These are phyloP conservation scores for Emmelina monodactyla DNA, from an alignment of 2,888 invertebrate species.

Conservation along the genomic window DNA sequence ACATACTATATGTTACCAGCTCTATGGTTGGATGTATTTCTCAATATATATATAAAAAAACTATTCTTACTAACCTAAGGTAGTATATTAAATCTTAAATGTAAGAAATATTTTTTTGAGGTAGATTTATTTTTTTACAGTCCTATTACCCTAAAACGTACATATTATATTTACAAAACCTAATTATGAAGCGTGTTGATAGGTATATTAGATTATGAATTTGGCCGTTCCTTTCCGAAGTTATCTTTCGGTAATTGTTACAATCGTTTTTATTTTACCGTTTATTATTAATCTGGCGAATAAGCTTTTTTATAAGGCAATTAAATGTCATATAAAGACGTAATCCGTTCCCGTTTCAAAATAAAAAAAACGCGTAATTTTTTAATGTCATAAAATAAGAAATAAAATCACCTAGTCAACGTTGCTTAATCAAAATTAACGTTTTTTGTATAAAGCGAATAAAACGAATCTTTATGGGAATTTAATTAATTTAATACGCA, in stretches of 20 bases:
- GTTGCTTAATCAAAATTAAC: conserved; percentile 3
- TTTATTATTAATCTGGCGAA: too few species aligned
- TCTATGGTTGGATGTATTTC: conserved; percentile 32
- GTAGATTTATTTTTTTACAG: conserved; percentile 65
- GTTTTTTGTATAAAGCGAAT: neutral
- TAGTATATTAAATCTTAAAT: conserved; percentile 53
- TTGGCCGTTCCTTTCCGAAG: too few species aligned
- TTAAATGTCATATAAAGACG: too few species aligned
- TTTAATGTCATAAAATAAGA: neutral
- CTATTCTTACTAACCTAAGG: conserved; percentile 57
- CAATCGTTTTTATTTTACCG: too few species aligned
- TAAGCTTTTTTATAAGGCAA: too few species aligned
- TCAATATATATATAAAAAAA: conserved; percentile 43
- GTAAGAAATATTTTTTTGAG: conserved; percentile 62
- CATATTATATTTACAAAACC: conserved; percentile 59
- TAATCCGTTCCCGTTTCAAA: conserved; percentile 5
- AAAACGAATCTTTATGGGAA: too few species aligned
- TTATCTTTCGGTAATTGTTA: too few species aligned
- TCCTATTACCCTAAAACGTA: conserved; percentile 58
- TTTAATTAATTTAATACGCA: too few species aligned
- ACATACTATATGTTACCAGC: conserved; percentile 26
- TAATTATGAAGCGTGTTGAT: conserved; percentile 49
- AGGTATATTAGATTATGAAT: too few species aligned
- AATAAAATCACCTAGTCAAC: neutral
- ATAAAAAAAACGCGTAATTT: neutral